phyloP scores from a whole-genome alignment of 23 tunicate species.

The Oikopleura vanhoeffeni region DNA sequence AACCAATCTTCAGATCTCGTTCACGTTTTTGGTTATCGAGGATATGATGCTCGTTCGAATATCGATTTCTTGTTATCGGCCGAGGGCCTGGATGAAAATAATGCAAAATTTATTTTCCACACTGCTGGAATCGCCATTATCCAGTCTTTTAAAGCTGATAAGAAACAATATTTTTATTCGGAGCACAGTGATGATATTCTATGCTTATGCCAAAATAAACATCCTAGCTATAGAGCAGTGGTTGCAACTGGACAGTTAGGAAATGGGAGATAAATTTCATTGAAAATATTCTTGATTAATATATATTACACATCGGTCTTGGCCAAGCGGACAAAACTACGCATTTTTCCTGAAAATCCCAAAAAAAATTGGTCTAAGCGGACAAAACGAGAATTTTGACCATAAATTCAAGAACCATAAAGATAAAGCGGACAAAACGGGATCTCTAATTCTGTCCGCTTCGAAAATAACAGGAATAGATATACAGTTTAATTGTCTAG shows the following conservation, averaged over 20 bases:
- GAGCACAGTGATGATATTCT: conserved; percentile 92
- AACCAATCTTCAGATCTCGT: conserved; percentile 21
- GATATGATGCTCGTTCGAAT: conserved; percentile 86
- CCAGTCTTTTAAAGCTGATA: conserved; percentile 28
- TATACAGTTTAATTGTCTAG: too few species aligned
- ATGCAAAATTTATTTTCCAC: conserved; percentile 47
- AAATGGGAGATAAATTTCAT: too few species aligned
- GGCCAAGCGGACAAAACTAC: too few species aligned
- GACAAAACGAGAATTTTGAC: too few species aligned
- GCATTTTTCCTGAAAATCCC: too few species aligned
- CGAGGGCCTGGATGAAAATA: conserved; percentile 18
- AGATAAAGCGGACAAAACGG: too few species aligned
- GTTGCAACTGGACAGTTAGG: conserved; percentile 57
- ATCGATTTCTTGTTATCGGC: conserved; percentile 25
- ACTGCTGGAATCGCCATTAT: conserved; percentile 87
- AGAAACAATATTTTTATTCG: conserved; percentile 51
- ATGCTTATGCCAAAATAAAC: conserved; percentile 44
- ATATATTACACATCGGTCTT: too few species aligned
- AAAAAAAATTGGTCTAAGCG: too few species aligned
- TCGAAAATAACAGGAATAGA: too few species aligned
- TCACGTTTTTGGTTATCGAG: conserved; percentile 91
- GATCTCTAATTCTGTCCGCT: too few species aligned
- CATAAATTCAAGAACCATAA: too few species aligned
- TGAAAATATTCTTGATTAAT: too few species aligned
- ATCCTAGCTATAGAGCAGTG: conserved; percentile 56